Conservation (phyloP, 2,797 vertebrate genomes). For the Muraenolepis orangiensis region DNA sequence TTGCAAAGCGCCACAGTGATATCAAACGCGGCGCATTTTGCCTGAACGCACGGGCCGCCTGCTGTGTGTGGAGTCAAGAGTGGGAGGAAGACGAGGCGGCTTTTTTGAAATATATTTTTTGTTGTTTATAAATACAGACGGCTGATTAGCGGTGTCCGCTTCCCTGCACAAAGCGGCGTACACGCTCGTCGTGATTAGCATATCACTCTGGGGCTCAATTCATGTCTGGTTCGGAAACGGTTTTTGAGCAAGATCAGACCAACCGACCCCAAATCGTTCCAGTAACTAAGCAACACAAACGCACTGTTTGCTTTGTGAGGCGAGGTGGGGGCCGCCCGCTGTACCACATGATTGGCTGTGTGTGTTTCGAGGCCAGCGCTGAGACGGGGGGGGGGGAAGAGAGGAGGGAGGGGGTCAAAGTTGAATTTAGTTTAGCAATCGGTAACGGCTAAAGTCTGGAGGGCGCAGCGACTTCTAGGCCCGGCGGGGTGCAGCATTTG, state of each 20-base stretch:
- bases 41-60: not conserved
- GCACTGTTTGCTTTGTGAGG: not conserved
- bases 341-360: not conserved
- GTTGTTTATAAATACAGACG: not conserved
- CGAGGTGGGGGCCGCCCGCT: not conserved
- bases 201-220: not conserved
- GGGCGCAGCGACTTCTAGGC: not conserved
- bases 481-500: not conserved
- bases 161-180: no score
- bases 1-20: not conserved
- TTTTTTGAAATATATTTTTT: no score
- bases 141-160: not conserved
- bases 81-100: not conserved
- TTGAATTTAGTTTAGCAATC: not conserved
- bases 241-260: no score
- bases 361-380: not conserved
- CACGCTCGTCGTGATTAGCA: not conserved
- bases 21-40: not conserved
- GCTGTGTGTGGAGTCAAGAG: not conserved
- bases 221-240: no score
- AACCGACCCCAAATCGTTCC: not conserved
- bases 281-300: not conserved
- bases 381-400: not conserved
- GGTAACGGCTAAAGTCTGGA: not conserved
- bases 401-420: not conserved